Evolutionary conservation across 2,888 invertebrate species (phyloP).

Genomic region (Aporophyla lueneburgensis): DNA sequence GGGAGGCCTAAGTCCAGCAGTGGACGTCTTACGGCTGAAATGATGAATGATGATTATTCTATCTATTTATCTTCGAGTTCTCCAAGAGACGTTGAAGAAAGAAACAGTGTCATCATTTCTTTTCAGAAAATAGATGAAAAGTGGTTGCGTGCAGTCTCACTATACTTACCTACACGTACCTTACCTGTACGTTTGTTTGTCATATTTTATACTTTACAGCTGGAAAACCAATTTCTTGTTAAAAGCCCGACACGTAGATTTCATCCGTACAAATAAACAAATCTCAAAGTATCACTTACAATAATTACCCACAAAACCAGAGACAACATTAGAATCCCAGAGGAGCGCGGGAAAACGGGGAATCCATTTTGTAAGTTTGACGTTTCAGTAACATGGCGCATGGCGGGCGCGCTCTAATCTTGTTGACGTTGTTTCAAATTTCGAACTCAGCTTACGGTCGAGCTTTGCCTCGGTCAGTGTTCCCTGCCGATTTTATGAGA

Average conservation of each 20-base stretch:
- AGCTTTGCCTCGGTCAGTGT: conserved; percentile 62
- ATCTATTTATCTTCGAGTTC: too few relatives aligned
- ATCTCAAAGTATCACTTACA: conserved; percentile 44
- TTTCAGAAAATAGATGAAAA: too few relatives aligned
- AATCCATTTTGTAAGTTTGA: conserved; percentile 89
- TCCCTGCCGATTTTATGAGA: conserved; percentile 59
- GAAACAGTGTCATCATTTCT: too few relatives aligned
- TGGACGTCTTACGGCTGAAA: too few relatives aligned
- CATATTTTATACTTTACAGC: neutral
- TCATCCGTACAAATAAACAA: neutral
- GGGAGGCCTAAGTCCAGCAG: too few relatives aligned
- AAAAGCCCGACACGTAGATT: neutral
- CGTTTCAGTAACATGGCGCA: conserved; percentile 83
- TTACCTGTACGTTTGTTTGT: neutral
- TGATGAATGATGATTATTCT: too few relatives aligned
- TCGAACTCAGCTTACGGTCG: conserved; percentile 69
- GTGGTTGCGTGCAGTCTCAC: neutral
- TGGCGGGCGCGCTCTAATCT: conserved; percentile 83
- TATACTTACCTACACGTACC: neutral
- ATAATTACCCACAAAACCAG: conserved; percentile 57
- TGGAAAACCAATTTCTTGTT: neutral
- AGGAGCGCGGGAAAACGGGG: conserved; percentile 73
- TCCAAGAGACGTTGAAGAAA: too few relatives aligned
- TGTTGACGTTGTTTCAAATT: conserved; percentile 77
- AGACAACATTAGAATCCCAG: conserved; percentile 71